These are phyloP conservation scores for Andrena bicolor DNA, from an alignment of 2,888 invertebrate genomes.

Conservation along the genomic window DNA sequence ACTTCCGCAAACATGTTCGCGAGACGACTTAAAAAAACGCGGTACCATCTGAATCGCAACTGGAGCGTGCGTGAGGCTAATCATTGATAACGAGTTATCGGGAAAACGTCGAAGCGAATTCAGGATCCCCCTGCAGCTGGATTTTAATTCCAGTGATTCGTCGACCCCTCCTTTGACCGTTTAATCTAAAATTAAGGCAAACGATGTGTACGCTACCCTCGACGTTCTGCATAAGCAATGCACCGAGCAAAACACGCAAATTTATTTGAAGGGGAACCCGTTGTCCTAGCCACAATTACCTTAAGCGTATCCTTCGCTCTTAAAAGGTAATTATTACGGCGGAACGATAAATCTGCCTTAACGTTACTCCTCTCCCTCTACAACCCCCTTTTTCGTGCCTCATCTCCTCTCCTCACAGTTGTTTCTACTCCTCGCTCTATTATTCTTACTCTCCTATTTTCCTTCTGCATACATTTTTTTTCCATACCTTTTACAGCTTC, in stretches of 20 bases:
- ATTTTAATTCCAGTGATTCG: too few species aligned
- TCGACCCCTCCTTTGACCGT: background rate
- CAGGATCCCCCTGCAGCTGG: background rate
- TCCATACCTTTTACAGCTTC: constrained; percentile 20
- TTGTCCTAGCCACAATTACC: constrained; percentile 58
- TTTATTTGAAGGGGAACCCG: constrained; percentile 56
- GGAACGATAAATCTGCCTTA: constrained; percentile 66
- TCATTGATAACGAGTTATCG: constrained; percentile 5
- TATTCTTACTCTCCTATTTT: constrained; percentile 18
- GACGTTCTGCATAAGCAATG: constrained; percentile 49
- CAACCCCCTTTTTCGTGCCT: constrained; percentile 2
- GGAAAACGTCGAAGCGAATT: background rate
- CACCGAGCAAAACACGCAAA: constrained; percentile 50
- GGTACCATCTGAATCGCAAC: background rate
- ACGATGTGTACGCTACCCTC: constrained; percentile 21
- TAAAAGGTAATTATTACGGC: constrained; percentile 66
- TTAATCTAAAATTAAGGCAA: constrained; percentile 53
- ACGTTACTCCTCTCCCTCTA: constrained; percentile 27
- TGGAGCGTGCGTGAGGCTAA: background rate
- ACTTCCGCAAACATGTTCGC: too few species aligned
- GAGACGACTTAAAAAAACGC: too few species aligned
- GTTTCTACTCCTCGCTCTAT: constrained; percentile 10
- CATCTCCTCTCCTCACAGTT: background rate
- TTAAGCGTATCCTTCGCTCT: constrained; percentile 61
- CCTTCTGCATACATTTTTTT: constrained; percentile 3